Evolutionary conservation across 2,888 invertebrate species (phyloP).

Genomic region (Diaperis boleti): DNA sequence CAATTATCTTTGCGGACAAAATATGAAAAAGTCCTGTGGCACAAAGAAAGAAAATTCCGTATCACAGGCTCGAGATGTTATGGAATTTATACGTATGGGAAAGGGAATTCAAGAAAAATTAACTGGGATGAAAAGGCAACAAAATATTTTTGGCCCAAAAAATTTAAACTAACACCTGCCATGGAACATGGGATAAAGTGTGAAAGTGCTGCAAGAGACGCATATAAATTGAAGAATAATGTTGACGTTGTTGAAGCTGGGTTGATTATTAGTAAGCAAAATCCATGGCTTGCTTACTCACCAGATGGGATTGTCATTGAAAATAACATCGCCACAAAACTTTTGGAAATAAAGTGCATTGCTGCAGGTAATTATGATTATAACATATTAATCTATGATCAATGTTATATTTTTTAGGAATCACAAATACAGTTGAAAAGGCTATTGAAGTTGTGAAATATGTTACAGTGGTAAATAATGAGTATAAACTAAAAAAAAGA

Average conservation of each 20-base stretch:
- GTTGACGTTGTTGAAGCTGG: slow-evolving; percentile 45
- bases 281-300: slow-evolving; percentile 50
- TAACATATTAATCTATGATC: neutral
- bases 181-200: too few relatives aligned
- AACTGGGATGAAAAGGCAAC: slow-evolving; percentile 35
- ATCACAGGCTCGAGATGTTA: slow-evolving; percentile 48
- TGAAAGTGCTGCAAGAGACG: too few relatives aligned
- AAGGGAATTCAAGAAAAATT: too few relatives aligned
- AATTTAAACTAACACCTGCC: slow-evolving; percentile 12
- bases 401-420: neutral
- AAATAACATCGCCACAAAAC: slow-evolving; percentile 41
- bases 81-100: slow-evolving; percentile 47
- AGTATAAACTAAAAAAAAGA: slow-evolving; percentile 31
- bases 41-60: too few relatives aligned
- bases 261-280: slow-evolving; percentile 43
- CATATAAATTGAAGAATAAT: neutral
- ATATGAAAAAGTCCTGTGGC: too few relatives aligned
- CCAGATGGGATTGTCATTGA: slow-evolving; percentile 50
- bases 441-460: neutral
- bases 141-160: slow-evolving; percentile 40
- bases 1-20: too few relatives aligned
- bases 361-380: slow-evolving; percentile 6
- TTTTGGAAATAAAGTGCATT: slow-evolving; percentile 55
- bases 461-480: neutral
- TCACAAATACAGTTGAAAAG: neutral